Percentiles rank a stretch among this genome's conserved stretches.
These are phyloP conservation scores for Xiphias gladius DNA, from an alignment of 2,113 vertebrate species.

Conservation along the genomic window DNA sequence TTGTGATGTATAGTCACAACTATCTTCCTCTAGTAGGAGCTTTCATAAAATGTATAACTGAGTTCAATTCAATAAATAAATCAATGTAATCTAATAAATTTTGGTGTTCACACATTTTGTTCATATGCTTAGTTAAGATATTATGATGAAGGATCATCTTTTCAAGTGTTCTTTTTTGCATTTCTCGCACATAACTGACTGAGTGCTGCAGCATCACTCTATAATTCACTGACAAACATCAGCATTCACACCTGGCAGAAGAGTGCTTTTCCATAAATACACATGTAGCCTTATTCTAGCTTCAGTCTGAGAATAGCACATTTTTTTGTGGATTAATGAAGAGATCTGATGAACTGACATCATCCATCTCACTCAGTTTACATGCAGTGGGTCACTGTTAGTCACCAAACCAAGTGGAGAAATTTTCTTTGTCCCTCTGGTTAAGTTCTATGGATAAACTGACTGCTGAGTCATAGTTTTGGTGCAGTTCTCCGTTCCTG, in stretches of 20 bases:
- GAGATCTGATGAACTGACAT: not conserved
- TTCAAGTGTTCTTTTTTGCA: too few species aligned
- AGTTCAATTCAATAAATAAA: constrained; percentile 6
- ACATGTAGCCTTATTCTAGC: too few species aligned
- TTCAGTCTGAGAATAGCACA: not conserved
- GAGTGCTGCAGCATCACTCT: too few species aligned
- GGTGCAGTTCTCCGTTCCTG: not conserved
- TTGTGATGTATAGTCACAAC: constrained; percentile 18
- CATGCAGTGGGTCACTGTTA: not conserved
- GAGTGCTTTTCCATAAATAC: too few species aligned
- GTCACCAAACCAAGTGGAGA: too few species aligned
- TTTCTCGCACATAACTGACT: too few species aligned
- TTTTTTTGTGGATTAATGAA: not conserved
- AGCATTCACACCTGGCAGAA: too few species aligned
- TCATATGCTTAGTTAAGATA: not conserved
- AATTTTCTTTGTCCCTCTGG: not conserved
- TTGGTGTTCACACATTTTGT: not conserved
- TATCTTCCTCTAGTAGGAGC: not conserved
- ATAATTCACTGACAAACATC: too few species aligned
- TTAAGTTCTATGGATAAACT: not conserved
- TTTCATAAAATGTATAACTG: too few species aligned
- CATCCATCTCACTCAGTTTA: not conserved
- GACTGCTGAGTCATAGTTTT: not conserved
- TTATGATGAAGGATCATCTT: too few species aligned
- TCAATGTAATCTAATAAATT: not conserved